A percentile compares a stretch with the other conserved stretches of the same genome.
Evolutionary conservation across 2,888 invertebrate species (phyloP).

Genomic region (Ichneumoninae sp.): DNA sequence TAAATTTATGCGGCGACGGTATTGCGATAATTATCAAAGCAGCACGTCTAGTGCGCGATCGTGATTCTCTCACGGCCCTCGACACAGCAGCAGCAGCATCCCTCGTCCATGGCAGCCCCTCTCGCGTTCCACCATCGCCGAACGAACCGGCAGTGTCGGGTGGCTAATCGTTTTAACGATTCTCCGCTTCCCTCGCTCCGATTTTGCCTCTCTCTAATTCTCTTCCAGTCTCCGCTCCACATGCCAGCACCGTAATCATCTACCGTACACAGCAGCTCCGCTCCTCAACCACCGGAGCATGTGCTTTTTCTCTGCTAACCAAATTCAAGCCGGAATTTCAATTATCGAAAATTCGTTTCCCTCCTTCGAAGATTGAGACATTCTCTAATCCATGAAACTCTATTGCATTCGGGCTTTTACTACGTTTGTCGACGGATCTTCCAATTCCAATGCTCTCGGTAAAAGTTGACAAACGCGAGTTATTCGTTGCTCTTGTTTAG

Average conservation of each 20-base stretch:
- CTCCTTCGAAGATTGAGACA: background rate
- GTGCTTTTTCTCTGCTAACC: constrained; percentile 25
- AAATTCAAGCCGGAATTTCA: constrained; percentile 55
- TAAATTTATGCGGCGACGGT: constrained; percentile 17
- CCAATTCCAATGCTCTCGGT: background rate
- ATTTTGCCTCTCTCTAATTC: constrained; percentile 22
- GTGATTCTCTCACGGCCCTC: constrained; percentile 59
- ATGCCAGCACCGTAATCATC: constrained; percentile 1
- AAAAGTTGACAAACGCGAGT: background rate
- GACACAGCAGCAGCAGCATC: constrained; percentile 46
- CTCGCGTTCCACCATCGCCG: constrained; percentile 38
- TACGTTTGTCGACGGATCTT: background rate
- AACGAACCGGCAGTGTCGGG: constrained; percentile 48
- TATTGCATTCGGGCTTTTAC: background rate
- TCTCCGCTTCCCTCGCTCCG: constrained; percentile 44
- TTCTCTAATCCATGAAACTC: background rate
- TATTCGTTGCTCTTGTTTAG: no score
- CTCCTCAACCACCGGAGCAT: background rate
- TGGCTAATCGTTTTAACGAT: constrained; percentile 61
- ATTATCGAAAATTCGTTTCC: constrained; percentile 52
- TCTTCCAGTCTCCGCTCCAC: background rate
- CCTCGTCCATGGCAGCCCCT: constrained; percentile 41
- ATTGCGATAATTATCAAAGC: constrained; percentile 54
- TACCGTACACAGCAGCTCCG: background rate
- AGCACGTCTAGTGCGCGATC: constrained; percentile 54